Conservation (phyloP, 1,140 invertebrate genomes). For the Bombus pascuorum region DNA sequence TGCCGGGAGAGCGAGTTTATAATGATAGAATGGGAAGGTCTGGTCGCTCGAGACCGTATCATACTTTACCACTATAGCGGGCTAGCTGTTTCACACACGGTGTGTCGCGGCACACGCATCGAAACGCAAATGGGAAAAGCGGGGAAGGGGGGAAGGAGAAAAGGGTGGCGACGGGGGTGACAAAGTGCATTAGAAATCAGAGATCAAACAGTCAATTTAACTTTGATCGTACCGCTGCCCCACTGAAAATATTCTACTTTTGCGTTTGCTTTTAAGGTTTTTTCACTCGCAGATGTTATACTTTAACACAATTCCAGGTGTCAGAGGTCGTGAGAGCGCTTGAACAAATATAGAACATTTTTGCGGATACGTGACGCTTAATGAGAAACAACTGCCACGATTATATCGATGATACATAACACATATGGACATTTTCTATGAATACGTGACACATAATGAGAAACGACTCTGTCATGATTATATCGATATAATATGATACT, state of each 20-base stretch:
- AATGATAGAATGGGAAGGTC: constrained; percentile 73
- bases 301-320: not conserved
- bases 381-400: too few relatives aligned
- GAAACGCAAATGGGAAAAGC: constrained; percentile 18
- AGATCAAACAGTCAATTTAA: constrained; percentile 37
- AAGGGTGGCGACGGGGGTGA: constrained; percentile 23
- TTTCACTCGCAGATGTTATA: not conserved
- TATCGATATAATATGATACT: too few relatives aligned
- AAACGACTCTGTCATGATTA: too few relatives aligned
- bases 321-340: not conserved
- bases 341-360: not conserved
- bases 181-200: constrained; percentile 23
- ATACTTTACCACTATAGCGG: constrained; percentile 59
- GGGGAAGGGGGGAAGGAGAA: not conserved
- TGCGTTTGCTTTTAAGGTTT: not conserved
- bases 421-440: too few relatives aligned
- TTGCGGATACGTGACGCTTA: too few relatives aligned
- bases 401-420: too few relatives aligned
- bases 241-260: constrained; percentile 23
- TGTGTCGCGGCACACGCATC: not conserved
- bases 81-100: not conserved
- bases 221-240: not conserved
- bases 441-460: too few relatives aligned
- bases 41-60: constrained; percentile 66
- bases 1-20: constrained; percentile 70